A percentile compares a stretch with the other conserved stretches of the same genome.
These are phyloP conservation scores for Hyperoplus immaculatus DNA, from an alignment of 2,797 vertebrate genomes.

Conservation along the genomic window DNA sequence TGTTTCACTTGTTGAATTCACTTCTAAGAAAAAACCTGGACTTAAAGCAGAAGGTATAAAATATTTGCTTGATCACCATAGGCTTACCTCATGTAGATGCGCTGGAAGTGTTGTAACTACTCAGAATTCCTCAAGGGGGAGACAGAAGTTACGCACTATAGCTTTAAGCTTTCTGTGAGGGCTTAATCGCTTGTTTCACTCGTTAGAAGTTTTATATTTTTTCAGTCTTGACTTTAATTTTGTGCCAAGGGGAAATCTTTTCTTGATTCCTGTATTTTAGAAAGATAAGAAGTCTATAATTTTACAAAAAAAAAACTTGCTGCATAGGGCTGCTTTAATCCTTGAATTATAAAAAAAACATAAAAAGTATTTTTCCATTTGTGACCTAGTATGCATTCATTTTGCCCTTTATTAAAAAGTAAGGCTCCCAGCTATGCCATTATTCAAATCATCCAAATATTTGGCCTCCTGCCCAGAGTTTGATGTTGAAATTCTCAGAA, in stretches of 20 bases:
- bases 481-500: slow-evolving; percentile 34
- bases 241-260: background rate
- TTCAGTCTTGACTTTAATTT: background rate
- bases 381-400: slow-evolving; percentile 34
- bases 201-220: background rate
- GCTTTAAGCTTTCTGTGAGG: too few relatives aligned
- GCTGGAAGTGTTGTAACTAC: too few relatives aligned
- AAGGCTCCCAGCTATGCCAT: slow-evolving; percentile 21
- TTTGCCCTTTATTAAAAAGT: slow-evolving; percentile 26
- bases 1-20: too few relatives aligned
- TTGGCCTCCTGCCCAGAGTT: slow-evolving; percentile 40
- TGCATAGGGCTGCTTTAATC: slow-evolving; percentile 10
- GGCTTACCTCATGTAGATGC: too few relatives aligned
- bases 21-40: too few relatives aligned
- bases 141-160: too few relatives aligned
- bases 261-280: background rate
- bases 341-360: background rate
- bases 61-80: too few relatives aligned
- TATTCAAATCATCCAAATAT: slow-evolving; percentile 37
- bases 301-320: slow-evolving; percentile 1
- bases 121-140: too few relatives aligned
- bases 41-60: too few relatives aligned
- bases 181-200: background rate
- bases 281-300: background rate
- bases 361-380: slow-evolving; percentile 11